Evolutionary conservation across 2,888 invertebrate species (phyloP), one percentile per base, ranked within the genome.

Genomic region (Caenorhabditis sulstoni): DNA sequence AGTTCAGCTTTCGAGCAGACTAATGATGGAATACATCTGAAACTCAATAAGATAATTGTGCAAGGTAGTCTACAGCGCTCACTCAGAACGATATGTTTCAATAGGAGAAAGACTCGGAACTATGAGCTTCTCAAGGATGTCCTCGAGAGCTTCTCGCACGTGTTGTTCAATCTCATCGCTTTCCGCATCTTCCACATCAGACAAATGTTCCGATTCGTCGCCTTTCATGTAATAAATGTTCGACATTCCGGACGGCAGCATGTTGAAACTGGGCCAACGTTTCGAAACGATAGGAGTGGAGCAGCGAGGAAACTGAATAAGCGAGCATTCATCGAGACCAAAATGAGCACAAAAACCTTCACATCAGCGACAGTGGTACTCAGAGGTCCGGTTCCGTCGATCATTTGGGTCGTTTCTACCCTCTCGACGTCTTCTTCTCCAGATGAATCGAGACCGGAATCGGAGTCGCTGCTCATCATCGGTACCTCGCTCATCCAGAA

Each of bases 401-500:
- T 7, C 29, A 29, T 29, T 7, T 5, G 4, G 3, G 41, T 41
- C 11, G 41, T 14, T 11, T 41, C 41, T 11, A 41, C 11, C 2
- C 3, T 11, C 11, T 11, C 41, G 14, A 14, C 11, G 16, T 23
- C 37, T 9, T 11, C 29, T 41, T 9, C 2, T 35, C 8, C 29
- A 16, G 16, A 12, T 12, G 45, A 47, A 18, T 47, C 9, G 47
- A 29, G 29, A 3, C 29, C 29, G 7, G 29, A 29, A 29, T 11
- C 37, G n/a, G 45, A 41, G 8, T 39, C 41, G n/a, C 39, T 41
- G 18, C 20, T 53, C 39, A 37, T 44, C 45, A 57, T 16, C n/a
- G 45, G 16, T 11, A 37, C 47, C 22, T 66, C 66, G 5, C 37
- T 47, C n/a, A 66, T 66, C 66, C 66, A 66, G 8, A 66, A 20